Evolutionary conservation across 1,140 invertebrate genomes (phyloP).

Genomic region (Notospermus geniculatus): DNA sequence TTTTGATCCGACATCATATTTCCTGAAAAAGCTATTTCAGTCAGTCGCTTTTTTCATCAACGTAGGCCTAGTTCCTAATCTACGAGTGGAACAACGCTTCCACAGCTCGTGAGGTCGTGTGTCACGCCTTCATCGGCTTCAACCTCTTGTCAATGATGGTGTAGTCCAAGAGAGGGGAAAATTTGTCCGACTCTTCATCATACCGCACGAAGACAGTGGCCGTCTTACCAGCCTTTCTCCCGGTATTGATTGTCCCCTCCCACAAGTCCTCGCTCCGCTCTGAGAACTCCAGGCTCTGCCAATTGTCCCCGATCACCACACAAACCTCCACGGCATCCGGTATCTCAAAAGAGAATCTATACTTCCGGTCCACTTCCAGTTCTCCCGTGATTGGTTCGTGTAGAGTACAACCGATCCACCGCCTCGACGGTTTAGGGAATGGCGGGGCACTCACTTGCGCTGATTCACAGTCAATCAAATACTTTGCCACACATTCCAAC

Average conservation of each 20-base stretch:
- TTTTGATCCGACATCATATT: too few species aligned
- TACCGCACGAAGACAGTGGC: too few species aligned
- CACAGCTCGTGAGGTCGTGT: too few species aligned
- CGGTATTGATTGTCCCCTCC: slow-evolving; percentile 46
- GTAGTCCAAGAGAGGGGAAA: too few species aligned
- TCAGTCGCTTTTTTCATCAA: too few species aligned
- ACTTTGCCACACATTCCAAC: slow-evolving; percentile 49
- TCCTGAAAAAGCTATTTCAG: too few species aligned
- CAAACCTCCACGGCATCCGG: slow-evolving; percentile 49
- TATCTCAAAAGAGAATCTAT: slow-evolving; percentile 44
- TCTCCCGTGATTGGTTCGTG: slow-evolving; percentile 52
- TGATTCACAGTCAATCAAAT: slow-evolving; percentile 48
- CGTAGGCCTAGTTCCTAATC: too few species aligned
- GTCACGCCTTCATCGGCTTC: too few species aligned
- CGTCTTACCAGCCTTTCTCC: slow-evolving; percentile 26
- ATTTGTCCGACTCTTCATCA: too few species aligned
- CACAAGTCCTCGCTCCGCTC: slow-evolving; percentile 21
- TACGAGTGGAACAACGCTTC: too few species aligned
- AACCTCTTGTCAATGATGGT: too few species aligned
- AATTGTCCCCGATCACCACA: slow-evolving; percentile 43
- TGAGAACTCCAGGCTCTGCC: slow-evolving; percentile 43
- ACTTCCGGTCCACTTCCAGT: slow-evolving; percentile 40
- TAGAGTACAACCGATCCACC: slow-evolving; percentile 49
- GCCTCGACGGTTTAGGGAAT: slow-evolving; percentile 48
- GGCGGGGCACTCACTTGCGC: slow-evolving; percentile 38